Conservation (phyloP, 1,140 invertebrate genomes). For the Drosophila kepulauana region DNA sequence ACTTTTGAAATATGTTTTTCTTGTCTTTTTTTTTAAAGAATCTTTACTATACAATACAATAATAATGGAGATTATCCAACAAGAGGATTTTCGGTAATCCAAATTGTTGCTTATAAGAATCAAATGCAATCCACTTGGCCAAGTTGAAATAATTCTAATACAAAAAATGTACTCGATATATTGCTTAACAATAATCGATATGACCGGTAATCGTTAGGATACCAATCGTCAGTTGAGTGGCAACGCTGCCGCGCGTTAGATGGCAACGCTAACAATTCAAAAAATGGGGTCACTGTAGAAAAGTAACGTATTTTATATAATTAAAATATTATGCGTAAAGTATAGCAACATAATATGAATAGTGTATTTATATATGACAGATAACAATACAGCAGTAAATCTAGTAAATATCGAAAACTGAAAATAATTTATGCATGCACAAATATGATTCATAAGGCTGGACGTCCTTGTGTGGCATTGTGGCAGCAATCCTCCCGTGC, state of each 20-base stretch:
- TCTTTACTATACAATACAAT: too few relatives aligned
- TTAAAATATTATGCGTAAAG: background rate
- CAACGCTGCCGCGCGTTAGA: background rate
- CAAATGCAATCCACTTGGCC: too few relatives aligned
- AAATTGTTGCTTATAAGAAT: too few relatives aligned
- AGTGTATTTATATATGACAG: too few relatives aligned
- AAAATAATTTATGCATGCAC: background rate
- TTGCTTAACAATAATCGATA: constrained; percentile 26
- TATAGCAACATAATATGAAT: too few relatives aligned
- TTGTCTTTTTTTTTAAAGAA: too few relatives aligned
- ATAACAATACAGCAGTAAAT: background rate
- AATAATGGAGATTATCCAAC: too few relatives aligned
- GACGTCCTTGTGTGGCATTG: constrained; percentile 23
- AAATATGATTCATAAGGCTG: background rate
- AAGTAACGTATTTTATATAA: background rate
- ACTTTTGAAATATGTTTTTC: too few relatives aligned
- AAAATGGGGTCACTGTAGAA: constrained; percentile 15
- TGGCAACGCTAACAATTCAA: constrained; percentile 30
- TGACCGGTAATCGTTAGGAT: background rate
- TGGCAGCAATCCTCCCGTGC: constrained; percentile 6
- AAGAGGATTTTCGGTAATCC: too few relatives aligned
- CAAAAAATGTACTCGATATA: too few relatives aligned
- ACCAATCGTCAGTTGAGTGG: background rate
- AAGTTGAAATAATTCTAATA: too few relatives aligned
- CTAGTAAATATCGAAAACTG: background rate